Evolutionary conservation across 2,113 vertebrate species (phyloP), one percentile per base, ranked within the genome.

Genomic region (Coracopsis vasa): DNA sequence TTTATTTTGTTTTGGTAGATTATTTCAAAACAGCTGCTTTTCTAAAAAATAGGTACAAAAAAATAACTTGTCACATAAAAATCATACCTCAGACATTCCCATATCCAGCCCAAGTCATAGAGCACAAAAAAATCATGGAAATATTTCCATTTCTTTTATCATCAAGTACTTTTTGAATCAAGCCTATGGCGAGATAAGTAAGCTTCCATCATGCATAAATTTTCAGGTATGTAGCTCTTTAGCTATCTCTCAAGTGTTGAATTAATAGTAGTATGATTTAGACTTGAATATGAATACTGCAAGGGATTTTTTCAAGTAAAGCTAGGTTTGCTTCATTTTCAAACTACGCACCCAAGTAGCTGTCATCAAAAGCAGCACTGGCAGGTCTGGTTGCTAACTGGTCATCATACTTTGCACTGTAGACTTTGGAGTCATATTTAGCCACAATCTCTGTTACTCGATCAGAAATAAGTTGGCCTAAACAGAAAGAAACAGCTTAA

Each of bases 381-480:
- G 99, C 99, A 9, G 99, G 93, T 48, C 98, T 98, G 44, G 99
- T 99, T 80, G 98, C 92, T 50, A 98, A 72, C 29, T 99, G 99
- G 87, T 98, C 98, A 6, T 89, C 93, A 39, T 99, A 99, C 7
- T 95, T 96, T 1, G 96, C 99, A 51, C 98, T 98, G 66, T 98
- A 96, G 88, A 95, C 97, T 1, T 92, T 82, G 13, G 97, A 82
- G 54, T 97, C 94, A 16, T 98, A 97, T 33, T 98, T 98, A 18
- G 92, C 86, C 29, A 99, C 98, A 44, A 99, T 99, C 97, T 99
- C 99, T 4, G 98, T 95, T 79, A 99, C 94, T 73, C 98, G 98
- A 62, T 99, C 99, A 0, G 99, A 99, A 93, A 99, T 99, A 75
- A 99, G 99, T 89, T 99, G 99, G 69, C 99, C 99, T 97, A 48